These are phyloP conservation scores for Caerostris extrusa DNA, from an alignment of 1,140 invertebrate genomes.

Conservation along the genomic window DNA sequence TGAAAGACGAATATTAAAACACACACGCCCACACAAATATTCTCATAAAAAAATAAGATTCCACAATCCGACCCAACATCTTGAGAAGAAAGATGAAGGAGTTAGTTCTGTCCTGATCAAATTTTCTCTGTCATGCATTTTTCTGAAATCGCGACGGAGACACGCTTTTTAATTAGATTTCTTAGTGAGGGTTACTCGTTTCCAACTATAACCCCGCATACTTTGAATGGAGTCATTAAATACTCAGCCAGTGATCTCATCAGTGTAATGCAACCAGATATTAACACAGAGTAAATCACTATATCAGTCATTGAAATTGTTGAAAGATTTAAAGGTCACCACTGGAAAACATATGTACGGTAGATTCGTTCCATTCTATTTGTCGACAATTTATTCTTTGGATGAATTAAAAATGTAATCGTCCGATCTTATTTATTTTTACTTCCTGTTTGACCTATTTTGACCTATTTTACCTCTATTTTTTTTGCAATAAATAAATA, in stretches of 20 bases:
- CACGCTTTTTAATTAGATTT: not conserved
- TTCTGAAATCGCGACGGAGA: not conserved
- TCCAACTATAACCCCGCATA: not conserved
- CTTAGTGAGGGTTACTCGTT: not conserved
- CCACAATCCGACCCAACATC: no score
- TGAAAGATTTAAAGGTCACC: not conserved
- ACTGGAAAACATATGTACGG: no score
- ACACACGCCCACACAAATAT: no score
- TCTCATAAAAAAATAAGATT: no score
- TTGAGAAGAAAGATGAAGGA: not conserved
- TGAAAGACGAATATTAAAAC: no score
- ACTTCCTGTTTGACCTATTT: no score
- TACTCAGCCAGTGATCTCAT: not conserved
- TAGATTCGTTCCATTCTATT: no score
- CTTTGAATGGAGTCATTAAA: not conserved
- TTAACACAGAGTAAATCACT: not conserved
- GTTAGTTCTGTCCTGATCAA: not conserved
- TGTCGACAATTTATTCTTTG: no score
- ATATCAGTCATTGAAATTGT: not conserved
- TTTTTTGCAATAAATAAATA: no score
- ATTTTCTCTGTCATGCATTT: not conserved
- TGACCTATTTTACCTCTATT: no score
- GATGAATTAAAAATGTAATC: no score
- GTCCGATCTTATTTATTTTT: no score
- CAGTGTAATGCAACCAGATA: not conserved